These are phyloP conservation scores for Cyclargus thomasi DNA, from an alignment of 1,140 invertebrate genomes.

Conservation along the genomic window DNA sequence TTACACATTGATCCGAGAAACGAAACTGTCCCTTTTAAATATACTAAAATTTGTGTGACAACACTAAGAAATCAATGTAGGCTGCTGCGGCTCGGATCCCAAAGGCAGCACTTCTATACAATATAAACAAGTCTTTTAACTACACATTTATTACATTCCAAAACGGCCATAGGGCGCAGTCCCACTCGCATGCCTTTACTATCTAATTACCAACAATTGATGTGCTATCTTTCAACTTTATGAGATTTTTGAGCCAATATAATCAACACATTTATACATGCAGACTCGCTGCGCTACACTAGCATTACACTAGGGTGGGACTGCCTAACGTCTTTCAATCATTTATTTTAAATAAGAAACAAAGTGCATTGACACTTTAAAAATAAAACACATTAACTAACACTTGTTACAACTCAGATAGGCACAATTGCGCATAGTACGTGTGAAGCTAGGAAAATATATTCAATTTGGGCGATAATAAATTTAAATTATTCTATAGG, in stretches of 20 bases:
- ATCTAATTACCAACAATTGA: slow-evolving; percentile 23
- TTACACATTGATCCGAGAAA: slow-evolving; percentile 42
- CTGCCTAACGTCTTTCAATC: slow-evolving; percentile 48
- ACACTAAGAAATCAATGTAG: slow-evolving; percentile 31
- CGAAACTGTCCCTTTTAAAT: slow-evolving; percentile 43
- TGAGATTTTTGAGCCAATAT: slow-evolving; percentile 32
- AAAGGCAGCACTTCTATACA: slow-evolving; percentile 36
- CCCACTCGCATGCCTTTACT: slow-evolving; percentile 34
- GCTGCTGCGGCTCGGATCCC: slow-evolving; percentile 27
- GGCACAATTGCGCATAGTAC: slow-evolving; percentile 57
- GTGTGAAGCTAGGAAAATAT: slow-evolving; percentile 66
- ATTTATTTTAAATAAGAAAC: slow-evolving; percentile 40
- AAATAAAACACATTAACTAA: slow-evolving; percentile 45
- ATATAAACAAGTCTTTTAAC: slow-evolving; percentile 37
- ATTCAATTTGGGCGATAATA: slow-evolving; percentile 43
- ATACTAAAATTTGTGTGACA: slow-evolving; percentile 51
- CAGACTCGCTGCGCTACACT: background rate
- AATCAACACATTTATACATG: slow-evolving; percentile 22
- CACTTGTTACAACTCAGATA: slow-evolving; percentile 39
- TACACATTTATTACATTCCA: slow-evolving; percentile 29
- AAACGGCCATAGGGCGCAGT: slow-evolving; percentile 48
- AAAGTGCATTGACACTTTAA: slow-evolving; percentile 46
- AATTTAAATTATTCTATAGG: slow-evolving; percentile 38
- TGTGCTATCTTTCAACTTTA: slow-evolving; percentile 26
- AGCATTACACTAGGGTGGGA: slow-evolving; percentile 28